A percentile compares a stretch with the other conserved stretches of the same genome.
phyloP scores from a whole-genome alignment of 2,888 invertebrate species.

The Perizoma affinitatum region DNA sequence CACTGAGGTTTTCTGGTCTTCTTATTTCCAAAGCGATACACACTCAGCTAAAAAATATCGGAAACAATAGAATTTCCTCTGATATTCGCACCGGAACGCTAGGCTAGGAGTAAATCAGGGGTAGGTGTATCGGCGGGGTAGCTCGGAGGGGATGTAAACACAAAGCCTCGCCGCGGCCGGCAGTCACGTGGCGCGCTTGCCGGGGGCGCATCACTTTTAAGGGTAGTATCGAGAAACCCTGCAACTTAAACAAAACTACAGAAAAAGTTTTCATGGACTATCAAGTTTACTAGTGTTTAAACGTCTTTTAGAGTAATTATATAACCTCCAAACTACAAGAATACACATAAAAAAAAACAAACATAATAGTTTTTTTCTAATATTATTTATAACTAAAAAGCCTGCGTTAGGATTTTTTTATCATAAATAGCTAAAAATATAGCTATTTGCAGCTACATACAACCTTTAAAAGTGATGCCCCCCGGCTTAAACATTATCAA shows the following conservation, averaged over 20 bases:
- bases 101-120: slow-evolving; percentile 33
- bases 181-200: slow-evolving; percentile 82
- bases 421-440: neutral
- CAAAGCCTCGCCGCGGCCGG: slow-evolving; percentile 71
- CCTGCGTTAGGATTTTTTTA: too few relatives aligned
- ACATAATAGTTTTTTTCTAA: too few relatives aligned
- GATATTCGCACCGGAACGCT: slow-evolving; percentile 23
- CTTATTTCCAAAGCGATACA: neutral
- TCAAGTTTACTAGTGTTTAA: neutral
- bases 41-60: slow-evolving; percentile 5
- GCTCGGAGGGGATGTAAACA: slow-evolving; percentile 72
- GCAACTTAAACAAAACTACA: slow-evolving; percentile 29
- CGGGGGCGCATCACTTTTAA: slow-evolving; percentile 83
- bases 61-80: slow-evolving; percentile 21
- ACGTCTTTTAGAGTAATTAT: too few relatives aligned
- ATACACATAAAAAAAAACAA: too few relatives aligned
- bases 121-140: slow-evolving; percentile 40
- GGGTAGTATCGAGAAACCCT: slow-evolving; percentile 56
- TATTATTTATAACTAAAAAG: too few relatives aligned
- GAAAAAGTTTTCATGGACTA: slow-evolving; percentile 13
- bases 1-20: too few relatives aligned
- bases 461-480: slow-evolving; percentile 75
- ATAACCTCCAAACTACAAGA: too few relatives aligned
- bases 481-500: slow-evolving; percentile 50
- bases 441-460: slow-evolving; percentile 11